These are phyloP conservation scores for Trematomus loennbergii DNA, from an alignment of 2,113 vertebrate species.

Conservation along the genomic window DNA sequence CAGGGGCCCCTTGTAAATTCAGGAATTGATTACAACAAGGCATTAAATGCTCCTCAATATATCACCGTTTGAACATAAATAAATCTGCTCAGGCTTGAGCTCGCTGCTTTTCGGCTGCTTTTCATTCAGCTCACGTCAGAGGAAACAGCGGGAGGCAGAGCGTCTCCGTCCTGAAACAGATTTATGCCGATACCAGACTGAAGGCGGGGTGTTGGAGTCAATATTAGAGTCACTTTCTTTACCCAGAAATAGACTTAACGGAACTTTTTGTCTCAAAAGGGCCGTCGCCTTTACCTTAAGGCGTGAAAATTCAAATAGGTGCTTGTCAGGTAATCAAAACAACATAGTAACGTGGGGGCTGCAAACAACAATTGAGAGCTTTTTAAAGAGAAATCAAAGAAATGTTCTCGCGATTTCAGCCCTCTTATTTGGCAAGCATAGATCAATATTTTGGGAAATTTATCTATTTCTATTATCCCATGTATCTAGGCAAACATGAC, in stretches of 20 bases:
- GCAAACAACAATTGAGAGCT: no score
- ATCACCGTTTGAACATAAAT: slow-evolving; percentile 39
- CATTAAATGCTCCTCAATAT: slow-evolving; percentile 47
- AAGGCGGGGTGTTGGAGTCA: slow-evolving; percentile 13
- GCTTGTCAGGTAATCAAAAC: no score
- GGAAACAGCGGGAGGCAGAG: slow-evolving; percentile 10
- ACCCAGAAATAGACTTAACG: neutral
- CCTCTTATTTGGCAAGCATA: no score
- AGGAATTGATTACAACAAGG: slow-evolving; percentile 50
- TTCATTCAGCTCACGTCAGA: slow-evolving; percentile 24
- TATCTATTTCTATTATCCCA: no score
- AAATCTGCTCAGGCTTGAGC: slow-evolving; percentile 39
- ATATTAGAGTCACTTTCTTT: neutral
- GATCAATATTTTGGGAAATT: no score
- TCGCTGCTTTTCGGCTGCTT: slow-evolving; percentile 1
- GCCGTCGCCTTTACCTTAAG: no score
- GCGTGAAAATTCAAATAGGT: no score
- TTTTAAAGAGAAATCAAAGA: no score
- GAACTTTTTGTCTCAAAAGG: neutral
- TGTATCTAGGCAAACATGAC: no score
- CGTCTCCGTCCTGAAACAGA: slow-evolving; percentile 9
- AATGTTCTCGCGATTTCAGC: no score
- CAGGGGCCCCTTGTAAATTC: slow-evolving; percentile 21
- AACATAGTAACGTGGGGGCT: no score
- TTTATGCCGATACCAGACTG: slow-evolving; percentile 3